Conservation (phyloP, 2,888 invertebrate genomes). For the Teinopalpus imperialis region DNA sequence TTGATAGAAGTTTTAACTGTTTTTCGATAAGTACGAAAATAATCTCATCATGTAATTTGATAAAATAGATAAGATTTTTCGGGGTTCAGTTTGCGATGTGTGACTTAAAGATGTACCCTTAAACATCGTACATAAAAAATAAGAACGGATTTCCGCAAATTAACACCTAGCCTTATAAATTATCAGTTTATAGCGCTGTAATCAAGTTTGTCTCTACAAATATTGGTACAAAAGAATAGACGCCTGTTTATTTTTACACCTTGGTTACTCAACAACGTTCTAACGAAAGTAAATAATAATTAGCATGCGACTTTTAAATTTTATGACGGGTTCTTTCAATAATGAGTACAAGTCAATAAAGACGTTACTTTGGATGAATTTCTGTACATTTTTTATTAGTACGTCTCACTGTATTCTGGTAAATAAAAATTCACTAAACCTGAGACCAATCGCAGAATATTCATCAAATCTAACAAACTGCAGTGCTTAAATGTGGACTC, state of each 20-base stretch:
- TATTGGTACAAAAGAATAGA: slow-evolving; percentile 23
- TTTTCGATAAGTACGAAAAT: too few species aligned
- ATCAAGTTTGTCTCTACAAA: slow-evolving; percentile 20
- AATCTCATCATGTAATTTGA: too few species aligned
- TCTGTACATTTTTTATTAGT: neutral
- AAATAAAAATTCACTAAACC: too few species aligned
- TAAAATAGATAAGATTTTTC: too few species aligned
- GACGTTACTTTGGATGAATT: slow-evolving; percentile 4
- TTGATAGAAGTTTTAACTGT: too few species aligned
- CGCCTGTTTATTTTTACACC: slow-evolving; percentile 26
- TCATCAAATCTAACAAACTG: too few species aligned
- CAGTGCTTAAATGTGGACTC: too few species aligned
- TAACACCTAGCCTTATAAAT: slow-evolving; percentile 21
- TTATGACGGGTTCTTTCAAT: slow-evolving; percentile 17
- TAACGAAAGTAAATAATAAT: slow-evolving; percentile 25
- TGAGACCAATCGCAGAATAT: too few species aligned
- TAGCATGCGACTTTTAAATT: slow-evolving; percentile 23
- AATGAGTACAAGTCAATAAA: slow-evolving; percentile 17
- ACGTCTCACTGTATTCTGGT: too few species aligned
- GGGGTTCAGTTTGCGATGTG: too few species aligned
- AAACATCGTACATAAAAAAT: slow-evolving; percentile 2
- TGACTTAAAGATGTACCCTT: too few species aligned
- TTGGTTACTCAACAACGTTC: slow-evolving; percentile 24
- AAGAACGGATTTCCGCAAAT: slow-evolving; percentile 24
- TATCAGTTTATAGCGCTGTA: slow-evolving; percentile 21